These are phyloP conservation scores for Torymus auratus DNA, from an alignment of 2,888 invertebrate species.

Conservation along the genomic window DNA sequence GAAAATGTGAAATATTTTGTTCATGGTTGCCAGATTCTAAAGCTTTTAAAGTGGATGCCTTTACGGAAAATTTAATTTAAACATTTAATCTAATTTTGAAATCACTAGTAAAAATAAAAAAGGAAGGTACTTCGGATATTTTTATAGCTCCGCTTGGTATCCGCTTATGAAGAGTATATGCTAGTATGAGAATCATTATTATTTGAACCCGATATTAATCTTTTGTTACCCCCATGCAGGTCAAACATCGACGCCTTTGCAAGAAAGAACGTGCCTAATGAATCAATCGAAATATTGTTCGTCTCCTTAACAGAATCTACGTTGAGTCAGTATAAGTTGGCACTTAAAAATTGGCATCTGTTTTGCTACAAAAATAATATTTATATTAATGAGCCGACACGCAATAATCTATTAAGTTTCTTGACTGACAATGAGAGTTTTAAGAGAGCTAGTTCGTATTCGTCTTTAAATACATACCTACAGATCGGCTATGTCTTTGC, in stretches of 20 bases:
- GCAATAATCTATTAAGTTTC: neutral
- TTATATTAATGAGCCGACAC: neutral
- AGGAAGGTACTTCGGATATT: slow-evolving; percentile 64
- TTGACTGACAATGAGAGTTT: slow-evolving; percentile 5
- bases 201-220: slow-evolving; percentile 58
- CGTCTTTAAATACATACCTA: slow-evolving; percentile 35
- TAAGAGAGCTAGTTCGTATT: slow-evolving; percentile 31
- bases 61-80: neutral
- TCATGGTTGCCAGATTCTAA: no score
- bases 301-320: no score
- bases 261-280: neutral
- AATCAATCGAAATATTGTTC: no score
- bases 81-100: slow-evolving; percentile 49
- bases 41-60: neutral
- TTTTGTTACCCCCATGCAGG: slow-evolving; percentile 61
- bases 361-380: no score
- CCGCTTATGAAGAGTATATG: slow-evolving; percentile 55
- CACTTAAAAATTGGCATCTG: no score
- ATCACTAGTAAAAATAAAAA: slow-evolving; percentile 50
- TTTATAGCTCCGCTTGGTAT: slow-evolving; percentile 67
- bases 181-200: slow-evolving; percentile 18
- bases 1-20: no score
- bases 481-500: slow-evolving; percentile 40
- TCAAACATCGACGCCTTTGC: slow-evolving; percentile 23
- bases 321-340: no score